Evolutionary conservation across 2,113 vertebrate genomes (phyloP).

Genomic region (Hydropotes inermis): DNA sequence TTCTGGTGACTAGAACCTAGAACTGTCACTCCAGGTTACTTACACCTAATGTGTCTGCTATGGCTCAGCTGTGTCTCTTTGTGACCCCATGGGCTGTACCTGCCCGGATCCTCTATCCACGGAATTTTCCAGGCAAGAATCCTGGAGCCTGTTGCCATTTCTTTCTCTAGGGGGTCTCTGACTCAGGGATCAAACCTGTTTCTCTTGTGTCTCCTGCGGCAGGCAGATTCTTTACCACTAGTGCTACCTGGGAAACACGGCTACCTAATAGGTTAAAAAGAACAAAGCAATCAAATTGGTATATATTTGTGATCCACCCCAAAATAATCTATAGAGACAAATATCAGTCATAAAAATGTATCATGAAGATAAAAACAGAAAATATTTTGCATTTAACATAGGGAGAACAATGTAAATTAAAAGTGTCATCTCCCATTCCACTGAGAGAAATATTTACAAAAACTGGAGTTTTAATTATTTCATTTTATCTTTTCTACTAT

Average conservation of each 20-base stretch:
- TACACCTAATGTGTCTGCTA: background rate
- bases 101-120: background rate
- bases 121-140: background rate
- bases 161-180: background rate
- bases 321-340: background rate
- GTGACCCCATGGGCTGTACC: background rate
- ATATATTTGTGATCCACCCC: background rate
- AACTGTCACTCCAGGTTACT: background rate
- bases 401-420: rapidly evolving
- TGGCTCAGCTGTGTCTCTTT: background rate
- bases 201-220: background rate
- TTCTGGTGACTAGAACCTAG: background rate
- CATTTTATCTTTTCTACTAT: background rate
- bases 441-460: background rate
- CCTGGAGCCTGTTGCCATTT: background rate
- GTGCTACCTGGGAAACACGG: background rate
- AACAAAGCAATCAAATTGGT: background rate
- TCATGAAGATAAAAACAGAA: background rate
- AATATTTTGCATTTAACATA: background rate
- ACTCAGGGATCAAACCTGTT: background rate
- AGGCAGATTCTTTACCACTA: background rate
- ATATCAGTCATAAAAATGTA: background rate
- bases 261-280: background rate
- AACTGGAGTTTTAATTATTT: background rate
- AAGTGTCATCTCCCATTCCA: background rate